These are phyloP conservation scores for Gonocerus acuteangulatus DNA, from an alignment of 2,888 invertebrate genomes.

Conservation along the genomic window DNA sequence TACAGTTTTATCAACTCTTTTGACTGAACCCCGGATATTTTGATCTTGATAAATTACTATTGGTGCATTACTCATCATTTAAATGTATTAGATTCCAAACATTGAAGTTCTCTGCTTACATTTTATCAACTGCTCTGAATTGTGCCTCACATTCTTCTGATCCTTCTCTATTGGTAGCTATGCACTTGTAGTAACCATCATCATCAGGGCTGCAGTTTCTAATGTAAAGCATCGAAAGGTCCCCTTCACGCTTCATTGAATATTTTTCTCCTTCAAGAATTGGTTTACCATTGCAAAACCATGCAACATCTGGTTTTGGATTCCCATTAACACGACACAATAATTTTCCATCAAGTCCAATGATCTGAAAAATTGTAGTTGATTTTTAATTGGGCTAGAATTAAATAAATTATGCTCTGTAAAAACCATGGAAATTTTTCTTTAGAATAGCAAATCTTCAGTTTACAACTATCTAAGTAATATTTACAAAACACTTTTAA, in stretches of 20 bases:
- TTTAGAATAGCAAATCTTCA: too few species aligned
- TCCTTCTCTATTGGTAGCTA: constrained; percentile 72
- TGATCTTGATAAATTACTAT: too few species aligned
- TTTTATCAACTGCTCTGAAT: constrained; percentile 71
- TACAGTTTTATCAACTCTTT: too few species aligned
- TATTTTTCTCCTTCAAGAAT: constrained; percentile 62
- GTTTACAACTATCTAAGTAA: too few species aligned
- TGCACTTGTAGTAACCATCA: constrained; percentile 66
- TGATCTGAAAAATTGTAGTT: constrained; percentile 48
- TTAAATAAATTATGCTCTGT: too few species aligned
- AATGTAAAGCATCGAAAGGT: constrained; percentile 67
- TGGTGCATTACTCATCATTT: too few species aligned
- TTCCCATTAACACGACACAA: constrained; percentile 71
- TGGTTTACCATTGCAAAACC: constrained; percentile 76
- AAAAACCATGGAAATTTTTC: too few species aligned
- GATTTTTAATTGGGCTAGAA: not conserved
- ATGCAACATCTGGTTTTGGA: constrained; percentile 74
- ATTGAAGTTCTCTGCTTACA: constrained; percentile 64
- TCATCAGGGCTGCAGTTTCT: constrained; percentile 60
- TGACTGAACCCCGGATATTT: too few species aligned
- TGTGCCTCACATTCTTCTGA: constrained; percentile 65
- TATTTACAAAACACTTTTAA: too few species aligned
- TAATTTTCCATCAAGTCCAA: constrained; percentile 73
- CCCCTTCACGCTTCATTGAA: constrained; percentile 68
- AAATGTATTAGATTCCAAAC: too few species aligned